These are phyloP conservation scores for Alexandromys fortis DNA, from an alignment of 2,113 vertebrate species.

Conservation along the genomic window DNA sequence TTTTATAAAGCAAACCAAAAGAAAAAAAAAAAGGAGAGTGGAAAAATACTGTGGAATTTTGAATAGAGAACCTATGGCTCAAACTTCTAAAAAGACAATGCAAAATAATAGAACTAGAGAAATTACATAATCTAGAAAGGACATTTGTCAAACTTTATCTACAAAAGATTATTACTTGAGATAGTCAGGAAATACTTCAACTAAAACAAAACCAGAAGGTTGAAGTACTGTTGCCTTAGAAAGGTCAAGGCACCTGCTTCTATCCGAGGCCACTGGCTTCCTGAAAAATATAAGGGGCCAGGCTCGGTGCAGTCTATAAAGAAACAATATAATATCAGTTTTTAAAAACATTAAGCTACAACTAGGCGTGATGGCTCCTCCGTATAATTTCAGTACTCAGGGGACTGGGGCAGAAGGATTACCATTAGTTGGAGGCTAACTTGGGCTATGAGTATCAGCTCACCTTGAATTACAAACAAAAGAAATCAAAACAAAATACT, in stretches of 20 bases:
- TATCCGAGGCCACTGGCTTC: conserved; percentile 7
- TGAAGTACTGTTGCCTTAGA: conserved; percentile 38
- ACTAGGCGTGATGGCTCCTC: background rate
- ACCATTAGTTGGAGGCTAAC: background rate
- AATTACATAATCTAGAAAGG: conserved; percentile 54
- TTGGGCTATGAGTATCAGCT: background rate
- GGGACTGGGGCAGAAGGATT: background rate
- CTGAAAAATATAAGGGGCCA: conserved; percentile 30
- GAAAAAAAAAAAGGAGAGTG: background rate
- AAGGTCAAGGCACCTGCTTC: conserved; percentile 1
- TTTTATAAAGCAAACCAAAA: background rate
- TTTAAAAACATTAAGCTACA: conserved; percentile 41
- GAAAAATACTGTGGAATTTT: conserved; percentile 17
- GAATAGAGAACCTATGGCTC: conserved; percentile 51
- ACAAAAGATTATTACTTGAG: conserved; percentile 13
- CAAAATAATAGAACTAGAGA: conserved; percentile 30
- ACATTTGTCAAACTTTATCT: background rate
- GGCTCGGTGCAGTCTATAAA: background rate
- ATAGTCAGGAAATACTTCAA: background rate
- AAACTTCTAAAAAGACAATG: conserved; percentile 34
- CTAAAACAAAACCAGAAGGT: conserved; percentile 36
- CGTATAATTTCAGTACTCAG: background rate
- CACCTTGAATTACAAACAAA: background rate
- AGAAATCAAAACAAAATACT: background rate
- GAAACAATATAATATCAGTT: conserved; percentile 23